A percentile compares a stretch with the other conserved stretches of the same genome.
Evolutionary conservation across 2,888 invertebrate genomes (phyloP).

Genomic region (Cryptocheilus praepositus): DNA sequence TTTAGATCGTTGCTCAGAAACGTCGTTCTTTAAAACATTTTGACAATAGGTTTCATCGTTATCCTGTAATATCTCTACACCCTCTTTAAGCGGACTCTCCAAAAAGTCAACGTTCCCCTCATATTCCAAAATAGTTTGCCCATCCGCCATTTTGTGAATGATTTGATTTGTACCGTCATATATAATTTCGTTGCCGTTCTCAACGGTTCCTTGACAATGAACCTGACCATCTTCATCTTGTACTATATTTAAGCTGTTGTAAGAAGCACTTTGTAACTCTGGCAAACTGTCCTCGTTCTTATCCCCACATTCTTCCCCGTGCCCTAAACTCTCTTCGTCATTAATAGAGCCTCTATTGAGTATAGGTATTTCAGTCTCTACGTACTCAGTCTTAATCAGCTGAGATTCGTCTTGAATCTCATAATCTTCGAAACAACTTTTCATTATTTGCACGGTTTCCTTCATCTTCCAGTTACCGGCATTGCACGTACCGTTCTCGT

Average conservation of each 20-base stretch:
- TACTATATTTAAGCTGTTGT: conserved; percentile 31
- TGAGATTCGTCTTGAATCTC: conserved; percentile 55
- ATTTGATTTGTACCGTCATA: conserved; percentile 36
- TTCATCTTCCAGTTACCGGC: conserved; percentile 37
- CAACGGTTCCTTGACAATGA: conserved; percentile 31
- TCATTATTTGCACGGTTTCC: conserved; percentile 32
- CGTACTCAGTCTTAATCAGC: conserved; percentile 65
- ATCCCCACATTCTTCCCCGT: conserved; percentile 22
- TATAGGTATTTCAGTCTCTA: conserved; percentile 66
- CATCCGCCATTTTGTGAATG: not conserved
- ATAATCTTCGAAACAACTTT: conserved; percentile 45
- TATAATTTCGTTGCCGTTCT: conserved; percentile 37
- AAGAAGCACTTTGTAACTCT: conserved; percentile 38
- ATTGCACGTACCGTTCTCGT: conserved; percentile 24
- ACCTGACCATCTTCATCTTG: conserved; percentile 34
- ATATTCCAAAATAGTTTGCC: conserved; percentile 21
- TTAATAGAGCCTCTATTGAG: conserved; percentile 35
- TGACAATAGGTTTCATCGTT: conserved; percentile 20
- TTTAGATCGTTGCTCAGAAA: conserved; percentile 2
- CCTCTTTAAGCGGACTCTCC: conserved; percentile 17
- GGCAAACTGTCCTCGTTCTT: conserved; percentile 25
- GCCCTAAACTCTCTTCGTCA: conserved; percentile 12
- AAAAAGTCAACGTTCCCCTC: conserved; percentile 20
- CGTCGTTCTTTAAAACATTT: conserved; percentile 7
- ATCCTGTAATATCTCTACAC: conserved; percentile 26